Evolutionary conservation across 2,797 vertebrate species (phyloP).

Genomic region (Lagorchestes hirsutus): DNA sequence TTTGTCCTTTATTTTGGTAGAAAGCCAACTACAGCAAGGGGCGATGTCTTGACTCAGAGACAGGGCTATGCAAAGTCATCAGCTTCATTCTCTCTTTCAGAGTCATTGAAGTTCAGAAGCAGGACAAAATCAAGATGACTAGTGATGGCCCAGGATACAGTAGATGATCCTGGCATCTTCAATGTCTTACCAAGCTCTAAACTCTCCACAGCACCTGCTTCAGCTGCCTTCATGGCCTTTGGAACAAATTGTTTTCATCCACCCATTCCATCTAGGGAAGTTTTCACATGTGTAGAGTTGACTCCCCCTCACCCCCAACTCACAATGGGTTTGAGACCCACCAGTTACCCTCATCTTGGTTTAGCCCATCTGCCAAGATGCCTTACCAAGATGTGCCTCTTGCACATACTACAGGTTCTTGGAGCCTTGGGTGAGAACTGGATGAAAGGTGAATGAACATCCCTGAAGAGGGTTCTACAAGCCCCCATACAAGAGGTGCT

Average conservation of each 20-base stretch:
- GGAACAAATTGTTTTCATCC: background rate
- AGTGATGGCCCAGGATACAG: background rate
- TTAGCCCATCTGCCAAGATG: background rate
- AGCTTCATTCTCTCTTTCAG: background rate
- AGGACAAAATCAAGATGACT: background rate
- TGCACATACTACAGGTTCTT: background rate
- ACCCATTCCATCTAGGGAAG: background rate
- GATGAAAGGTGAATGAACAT: background rate
- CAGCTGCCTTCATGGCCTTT: background rate
- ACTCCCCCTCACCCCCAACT: background rate
- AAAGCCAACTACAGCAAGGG: background rate
- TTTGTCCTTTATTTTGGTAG: background rate
- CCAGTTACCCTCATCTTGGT: background rate
- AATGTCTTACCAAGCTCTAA: background rate
- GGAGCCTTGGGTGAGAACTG: background rate
- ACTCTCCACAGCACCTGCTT: background rate
- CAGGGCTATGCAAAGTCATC: background rate
- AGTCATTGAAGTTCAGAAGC: background rate
- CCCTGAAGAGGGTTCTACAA: too few species aligned
- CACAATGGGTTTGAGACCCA: background rate
- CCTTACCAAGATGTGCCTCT: background rate
- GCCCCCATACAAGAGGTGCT: too few species aligned
- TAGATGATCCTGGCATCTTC: background rate
- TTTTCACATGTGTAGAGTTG: background rate
- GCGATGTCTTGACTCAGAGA: background rate